phyloP scores from a whole-genome alignment of 2,113 vertebrate species.

The Pangasianodon gigas region DNA sequence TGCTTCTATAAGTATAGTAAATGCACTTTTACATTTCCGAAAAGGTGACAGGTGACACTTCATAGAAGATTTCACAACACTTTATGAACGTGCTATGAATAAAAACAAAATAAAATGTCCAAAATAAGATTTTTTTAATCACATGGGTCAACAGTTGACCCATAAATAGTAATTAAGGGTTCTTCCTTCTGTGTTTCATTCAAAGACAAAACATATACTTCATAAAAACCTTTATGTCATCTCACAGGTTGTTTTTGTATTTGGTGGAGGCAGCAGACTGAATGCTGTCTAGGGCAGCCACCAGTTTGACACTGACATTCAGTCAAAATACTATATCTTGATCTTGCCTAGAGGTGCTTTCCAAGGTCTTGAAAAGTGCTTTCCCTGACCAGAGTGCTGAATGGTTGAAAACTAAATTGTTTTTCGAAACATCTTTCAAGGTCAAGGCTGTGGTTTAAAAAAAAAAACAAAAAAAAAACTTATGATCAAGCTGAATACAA shows the following conservation, averaged over 20 bases:
- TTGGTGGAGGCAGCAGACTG: not conserved
- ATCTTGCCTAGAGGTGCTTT: slow-evolving; percentile 31
- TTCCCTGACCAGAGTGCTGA: slow-evolving; percentile 35
- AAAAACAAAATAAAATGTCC: too few relatives aligned
- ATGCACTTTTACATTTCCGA: not conserved
- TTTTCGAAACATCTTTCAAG: not conserved
- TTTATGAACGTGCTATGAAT: too few relatives aligned
- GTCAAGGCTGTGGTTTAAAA: not conserved
- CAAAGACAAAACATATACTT: not conserved
- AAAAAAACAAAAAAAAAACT: not conserved
- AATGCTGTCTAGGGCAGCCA: not conserved
- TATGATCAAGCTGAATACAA: not conserved
- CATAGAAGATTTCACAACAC: not conserved
- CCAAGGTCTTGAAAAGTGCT: slow-evolving; percentile 34
- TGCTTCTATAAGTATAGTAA: not conserved
- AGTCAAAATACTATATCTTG: slow-evolving; percentile 11
- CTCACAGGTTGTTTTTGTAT: not conserved
- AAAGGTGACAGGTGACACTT: not conserved
- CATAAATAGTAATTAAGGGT: not conserved
- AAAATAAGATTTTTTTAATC: not conserved
- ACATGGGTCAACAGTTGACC: too few relatives aligned
- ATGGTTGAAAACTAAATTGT: not conserved
- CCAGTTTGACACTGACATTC: slow-evolving; percentile 14
- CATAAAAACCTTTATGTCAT: not conserved
- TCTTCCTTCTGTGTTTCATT: not conserved